Base-by-base conservation (phyloP, 2,113 vertebrate genomes). In the Tachuris rubrigastra region DNA sequence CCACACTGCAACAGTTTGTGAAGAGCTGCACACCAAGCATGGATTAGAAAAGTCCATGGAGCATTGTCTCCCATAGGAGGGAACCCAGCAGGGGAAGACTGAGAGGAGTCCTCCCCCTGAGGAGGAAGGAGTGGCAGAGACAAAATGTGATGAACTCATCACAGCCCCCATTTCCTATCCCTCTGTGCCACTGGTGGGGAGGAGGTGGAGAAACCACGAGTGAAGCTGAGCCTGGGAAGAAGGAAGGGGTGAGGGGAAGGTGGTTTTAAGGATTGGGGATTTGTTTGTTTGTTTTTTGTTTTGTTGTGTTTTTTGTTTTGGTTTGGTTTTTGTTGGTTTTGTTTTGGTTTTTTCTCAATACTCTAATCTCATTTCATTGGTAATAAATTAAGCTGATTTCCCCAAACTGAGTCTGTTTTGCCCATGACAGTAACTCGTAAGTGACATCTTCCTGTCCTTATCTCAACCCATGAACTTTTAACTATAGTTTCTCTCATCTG, bases 61-160 rank as follows among this genome's bases (percentile, higher is more conserved):
- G 22, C 5, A 59, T 14, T 25, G n/a, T 35, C 47, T 47, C 24
- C 4, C 16, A 14, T 7, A 7, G 16, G 4, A 78, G 24, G 6
- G 49, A n/a, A 31, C 8, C 1, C n/a, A 46, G 37, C 8, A 30
- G n/a, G 8, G 12, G 8, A 46, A 41, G n/a, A 16, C 4, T 0
- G 0, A 21, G 23, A 68, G 14, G 37, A 52, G 14, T 60, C 33
- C 53, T 60, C 27, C 17, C 19, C 44, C 9, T 14, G 41, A 41
- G 47, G 20, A 79, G 50, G 49, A 55, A 49, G 16, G 41, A 49
- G 8, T 6, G 30, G 24, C 7, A 79, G 13, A 63, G 49, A 31
- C 13, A 79, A 17, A 20, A 10, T 6, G 17, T 22, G 41, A 49
- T 42, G 30, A 56, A 49, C 41, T 4, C 8, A 12, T 21, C 5